Evolutionary conservation across 2,888 invertebrate species (phyloP).

Genomic region (Erebia palarica): DNA sequence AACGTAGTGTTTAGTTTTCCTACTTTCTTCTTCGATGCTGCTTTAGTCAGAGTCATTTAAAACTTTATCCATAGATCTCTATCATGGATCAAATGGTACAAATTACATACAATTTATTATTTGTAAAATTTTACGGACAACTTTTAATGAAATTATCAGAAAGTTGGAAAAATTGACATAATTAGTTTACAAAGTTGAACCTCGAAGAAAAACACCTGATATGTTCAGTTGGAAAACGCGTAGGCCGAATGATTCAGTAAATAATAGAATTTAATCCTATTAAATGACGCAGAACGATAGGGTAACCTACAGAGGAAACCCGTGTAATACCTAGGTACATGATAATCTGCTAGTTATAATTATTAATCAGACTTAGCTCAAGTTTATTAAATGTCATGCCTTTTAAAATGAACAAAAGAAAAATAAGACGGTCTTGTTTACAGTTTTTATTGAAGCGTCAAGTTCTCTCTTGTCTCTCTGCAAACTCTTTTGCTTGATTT

Average conservation of each 20-base stretch:
- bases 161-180: neutral
- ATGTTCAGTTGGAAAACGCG: neutral
- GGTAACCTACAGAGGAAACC: neutral
- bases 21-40: no score
- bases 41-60: no score
- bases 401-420: neutral
- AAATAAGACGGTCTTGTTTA: no score
- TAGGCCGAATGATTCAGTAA: neutral
- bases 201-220: neutral
- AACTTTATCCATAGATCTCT: no score
- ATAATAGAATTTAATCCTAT: neutral
- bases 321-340: neutral
- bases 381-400: neutral
- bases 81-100: neutral
- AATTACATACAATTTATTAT: neutral
- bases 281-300: neutral
- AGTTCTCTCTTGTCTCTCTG: no score
- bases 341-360: neutral
- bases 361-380: conserved; percentile 8
- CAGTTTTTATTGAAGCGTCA: no score
- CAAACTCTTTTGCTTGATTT: no score
- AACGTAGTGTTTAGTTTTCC: neutral
- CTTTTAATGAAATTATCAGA: neutral
- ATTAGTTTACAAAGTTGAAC: neutral
- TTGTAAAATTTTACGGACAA: neutral